phyloP scores from a whole-genome alignment of 2,113 vertebrate species.

The Lophochroa leadbeateri region DNA sequence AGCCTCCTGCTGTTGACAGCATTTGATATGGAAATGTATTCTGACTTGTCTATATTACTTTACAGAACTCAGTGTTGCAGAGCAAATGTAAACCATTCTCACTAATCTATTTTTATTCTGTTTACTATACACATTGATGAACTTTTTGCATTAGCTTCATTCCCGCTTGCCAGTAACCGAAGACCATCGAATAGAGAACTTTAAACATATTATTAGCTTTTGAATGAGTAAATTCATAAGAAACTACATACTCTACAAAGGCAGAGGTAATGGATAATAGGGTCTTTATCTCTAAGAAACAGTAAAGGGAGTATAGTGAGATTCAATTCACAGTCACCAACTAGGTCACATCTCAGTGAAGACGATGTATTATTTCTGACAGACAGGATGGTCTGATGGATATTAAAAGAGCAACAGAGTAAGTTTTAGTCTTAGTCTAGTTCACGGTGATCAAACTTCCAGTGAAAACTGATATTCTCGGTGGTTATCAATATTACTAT shows the following conservation, averaged over 20 bases:
- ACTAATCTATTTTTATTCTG: background rate
- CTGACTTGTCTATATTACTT: background rate
- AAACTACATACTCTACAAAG: background rate
- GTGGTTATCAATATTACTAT: background rate
- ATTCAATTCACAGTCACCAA: background rate
- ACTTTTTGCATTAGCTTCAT: background rate
- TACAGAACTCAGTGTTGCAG: background rate
- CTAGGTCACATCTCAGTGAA: conserved; percentile 5
- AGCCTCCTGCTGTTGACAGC: background rate
- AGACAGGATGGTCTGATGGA: background rate
- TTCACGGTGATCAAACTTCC: background rate
- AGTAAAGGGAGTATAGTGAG: background rate
- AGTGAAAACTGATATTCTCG: background rate
- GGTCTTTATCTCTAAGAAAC: conserved; percentile 14
- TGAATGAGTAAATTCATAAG: background rate
- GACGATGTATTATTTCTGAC: conserved; percentile 7
- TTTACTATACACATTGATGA: background rate
- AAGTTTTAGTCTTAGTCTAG: background rate
- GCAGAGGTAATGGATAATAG: background rate
- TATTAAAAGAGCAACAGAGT: background rate
- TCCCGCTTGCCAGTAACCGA: background rate
- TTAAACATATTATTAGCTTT: background rate
- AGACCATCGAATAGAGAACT: background rate
- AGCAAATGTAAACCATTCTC: background rate
- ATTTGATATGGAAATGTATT: background rate